Percentiles rank a stretch among this genome's conserved stretches.
These are phyloP conservation scores for Eupithecia centaureata DNA, from an alignment of 2,888 invertebrate species.

Conservation along the genomic window DNA sequence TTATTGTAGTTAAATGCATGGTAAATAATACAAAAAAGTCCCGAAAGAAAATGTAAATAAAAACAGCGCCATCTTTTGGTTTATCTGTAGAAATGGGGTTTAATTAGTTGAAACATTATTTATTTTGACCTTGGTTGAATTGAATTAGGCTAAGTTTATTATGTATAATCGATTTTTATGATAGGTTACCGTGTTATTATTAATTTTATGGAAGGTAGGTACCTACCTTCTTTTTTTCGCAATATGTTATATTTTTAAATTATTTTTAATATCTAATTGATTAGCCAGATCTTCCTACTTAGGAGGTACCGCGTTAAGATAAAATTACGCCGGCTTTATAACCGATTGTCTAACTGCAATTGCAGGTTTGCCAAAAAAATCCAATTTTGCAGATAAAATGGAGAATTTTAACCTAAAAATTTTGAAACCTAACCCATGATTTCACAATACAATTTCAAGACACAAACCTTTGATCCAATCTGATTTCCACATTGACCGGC, in stretches of 20 bases:
- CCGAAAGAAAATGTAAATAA: background rate
- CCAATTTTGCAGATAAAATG: background rate
- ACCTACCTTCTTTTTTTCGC: too few species aligned
- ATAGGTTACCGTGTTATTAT: background rate
- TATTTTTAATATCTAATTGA: too few species aligned
- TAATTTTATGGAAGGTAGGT: background rate
- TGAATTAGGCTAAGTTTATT: background rate
- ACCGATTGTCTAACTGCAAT: too few species aligned
- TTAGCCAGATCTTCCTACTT: too few species aligned
- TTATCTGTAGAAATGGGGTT: background rate
- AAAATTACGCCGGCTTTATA: background rate
- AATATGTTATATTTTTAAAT: too few species aligned
- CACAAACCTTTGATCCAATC: constrained; percentile 93
- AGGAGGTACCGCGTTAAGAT: too few species aligned
- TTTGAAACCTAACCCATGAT: background rate
- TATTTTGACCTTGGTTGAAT: background rate
- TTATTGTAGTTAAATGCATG: too few species aligned
- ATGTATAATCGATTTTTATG: background rate
- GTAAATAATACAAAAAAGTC: too few species aligned
- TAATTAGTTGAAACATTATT: background rate
- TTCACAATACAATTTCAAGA: background rate
- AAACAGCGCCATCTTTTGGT: constrained; percentile 23
- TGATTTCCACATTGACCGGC: constrained; percentile 98
- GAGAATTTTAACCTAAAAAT: constrained; percentile 27
- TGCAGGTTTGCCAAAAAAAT: too few species aligned